phyloP scores from a whole-genome alignment of 2,797 vertebrate genomes.

The Lepus oiostolus region DNA sequence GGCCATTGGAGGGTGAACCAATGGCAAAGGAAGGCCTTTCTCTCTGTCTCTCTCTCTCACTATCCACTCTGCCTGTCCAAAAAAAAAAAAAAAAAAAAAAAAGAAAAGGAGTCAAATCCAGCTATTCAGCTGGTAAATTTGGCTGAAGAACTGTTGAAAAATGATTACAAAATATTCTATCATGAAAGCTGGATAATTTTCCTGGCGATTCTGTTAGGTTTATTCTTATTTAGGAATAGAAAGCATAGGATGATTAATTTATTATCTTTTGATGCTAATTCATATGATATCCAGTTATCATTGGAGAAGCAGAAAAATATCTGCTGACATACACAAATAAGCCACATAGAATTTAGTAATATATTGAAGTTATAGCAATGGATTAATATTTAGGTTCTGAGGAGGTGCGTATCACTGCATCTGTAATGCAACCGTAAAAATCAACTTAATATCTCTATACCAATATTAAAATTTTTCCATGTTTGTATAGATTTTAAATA shows the following conservation, averaged over 20 bases:
- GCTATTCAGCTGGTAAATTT: neutral
- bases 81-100: neutral
- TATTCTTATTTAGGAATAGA: neutral
- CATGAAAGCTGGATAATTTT: slow-evolving; percentile 11
- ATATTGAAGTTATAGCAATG: neutral
- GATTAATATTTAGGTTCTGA: neutral
- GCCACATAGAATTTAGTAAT: too few species aligned
- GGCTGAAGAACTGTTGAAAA: neutral
- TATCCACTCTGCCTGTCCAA: too few species aligned
- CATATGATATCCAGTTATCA: neutral
- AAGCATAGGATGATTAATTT: neutral
- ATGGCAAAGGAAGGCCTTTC: too few species aligned
- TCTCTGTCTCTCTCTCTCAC: too few species aligned
- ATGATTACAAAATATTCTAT: slow-evolving; percentile 34
- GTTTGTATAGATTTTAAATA: neutral
- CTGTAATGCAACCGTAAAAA: neutral
- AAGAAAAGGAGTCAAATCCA: neutral
- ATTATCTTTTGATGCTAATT: neutral
- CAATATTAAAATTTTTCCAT: neutral
- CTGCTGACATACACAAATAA: neutral
- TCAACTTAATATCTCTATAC: neutral
- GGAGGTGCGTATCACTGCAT: neutral
- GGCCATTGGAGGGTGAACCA: too few species aligned
- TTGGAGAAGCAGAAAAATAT: neutral
- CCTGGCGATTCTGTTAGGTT: neutral